Evolutionary conservation across 2,797 vertebrate species (phyloP), one percentile per base, ranked within the genome.

Genomic region (Zenarchopterus dispar): DNA sequence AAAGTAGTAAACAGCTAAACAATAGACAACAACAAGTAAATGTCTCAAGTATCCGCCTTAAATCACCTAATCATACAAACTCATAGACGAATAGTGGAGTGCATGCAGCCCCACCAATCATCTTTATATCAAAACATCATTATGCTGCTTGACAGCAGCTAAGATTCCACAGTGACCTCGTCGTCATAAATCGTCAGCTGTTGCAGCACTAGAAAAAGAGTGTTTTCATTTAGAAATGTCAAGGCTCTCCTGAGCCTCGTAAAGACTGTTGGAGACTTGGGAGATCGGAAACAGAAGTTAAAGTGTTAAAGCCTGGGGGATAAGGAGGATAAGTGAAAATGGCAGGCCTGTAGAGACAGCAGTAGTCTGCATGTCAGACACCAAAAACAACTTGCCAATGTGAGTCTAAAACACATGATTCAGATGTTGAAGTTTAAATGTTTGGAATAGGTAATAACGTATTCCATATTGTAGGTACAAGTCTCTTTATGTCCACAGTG

Each of bases 61-160:
- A 45, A 73, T 81, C 19, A 70, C 41, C 62, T 44, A 59, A 72
- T 84, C 59, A 54, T 66, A 56, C 78, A 68, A 58, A 52, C 17
- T 49, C 76, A 59, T 49, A 59, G 59, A 71, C 67, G 67, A 64
- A 52, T 49, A 8, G 65, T 71, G 70, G 77, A 19, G 72, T 56
- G 19, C 86, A 81, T 85, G 88, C 83, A 93, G 92, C 93, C 90
- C 86, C 93, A 96, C 95, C 94, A 94, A 95, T 98, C 95, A 95
- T 95, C 91, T 95, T 96, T 96, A 95, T 95, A 96, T 95, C 87
- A 91, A 96, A 96, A 94, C 91, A 92, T 95, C 95, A 97, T 97
- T 95, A 97, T 94, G 93, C 93, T 88, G 94, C 91, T 93, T 96
- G 95, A 96, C 95, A 96, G 94, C 93, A 58, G 69, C 91, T 95